Base-by-base conservation (phyloP, 2,888 invertebrate genomes). In the Teinopalpus imperialis region DNA sequence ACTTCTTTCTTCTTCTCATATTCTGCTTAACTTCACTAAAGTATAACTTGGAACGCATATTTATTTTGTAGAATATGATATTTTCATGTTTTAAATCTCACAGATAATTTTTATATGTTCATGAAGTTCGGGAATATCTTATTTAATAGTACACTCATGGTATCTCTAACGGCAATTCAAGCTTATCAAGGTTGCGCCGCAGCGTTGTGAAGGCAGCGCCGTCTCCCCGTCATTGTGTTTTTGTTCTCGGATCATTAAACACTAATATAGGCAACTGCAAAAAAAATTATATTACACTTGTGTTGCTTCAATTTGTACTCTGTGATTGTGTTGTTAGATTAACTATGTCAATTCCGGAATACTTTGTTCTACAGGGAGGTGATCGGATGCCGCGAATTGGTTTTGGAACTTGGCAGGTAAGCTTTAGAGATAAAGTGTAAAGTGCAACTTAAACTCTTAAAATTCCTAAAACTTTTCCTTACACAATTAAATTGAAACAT, bases 361-460 rank as follows among this genome's bases (percentile, higher is more conserved):
- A 73, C 59, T 75, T 79, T 56, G 71, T 66, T 30, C 59, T 88
- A 35, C 69, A 75, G 31, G 74, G 74, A 57, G 94, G 93, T 1
- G 83, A 90, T 36, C 88, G 83, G 46, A 92, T 95, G 91, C 94
- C 95, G 3, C 82, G 91, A 39, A 77, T 95, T 35, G 95, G 95
- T 37, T 92, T 93, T 63, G 95, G 95, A 44, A 95, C 95, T 45
- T 95, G 95, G 95, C 92, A 93, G 89, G 95, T 94, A 80, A 85
- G 86, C 83, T 24, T 18, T 16, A 26, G 2, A n/a, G n/a, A n/a
- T n/a, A n/a, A n/a, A n/a, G n/a, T n/a, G n/a, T n/a, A n/a, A n/a
- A n/a, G n/a, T n/a, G n/a, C n/a, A n/a, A n/a, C n/a, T n/a, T n/a
- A n/a, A n/a, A n/a, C n/a, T n/a, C n/a, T n/a, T n/a, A n/a, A n/a